phyloP scores from a whole-genome alignment of 2,113 vertebrate genomes.

The Cygnus atratus region DNA sequence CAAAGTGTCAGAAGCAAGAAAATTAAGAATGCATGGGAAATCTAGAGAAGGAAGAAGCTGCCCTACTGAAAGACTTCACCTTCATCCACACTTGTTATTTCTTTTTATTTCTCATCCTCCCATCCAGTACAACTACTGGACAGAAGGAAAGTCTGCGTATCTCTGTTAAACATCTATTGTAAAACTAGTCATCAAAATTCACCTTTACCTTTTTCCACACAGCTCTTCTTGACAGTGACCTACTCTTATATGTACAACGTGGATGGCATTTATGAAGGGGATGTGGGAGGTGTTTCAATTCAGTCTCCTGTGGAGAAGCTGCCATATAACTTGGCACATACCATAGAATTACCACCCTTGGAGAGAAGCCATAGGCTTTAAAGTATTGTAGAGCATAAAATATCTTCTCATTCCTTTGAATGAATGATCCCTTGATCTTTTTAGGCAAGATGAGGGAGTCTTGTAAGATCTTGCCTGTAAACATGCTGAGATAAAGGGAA shows the following conservation, averaged over 20 bases:
- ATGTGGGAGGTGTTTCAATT: background rate
- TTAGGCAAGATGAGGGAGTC: background rate
- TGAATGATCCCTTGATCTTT: conserved; percentile 48
- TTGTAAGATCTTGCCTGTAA: conserved; percentile 27
- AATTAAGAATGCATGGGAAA: background rate
- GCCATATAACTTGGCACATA: background rate
- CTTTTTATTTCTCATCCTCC: background rate
- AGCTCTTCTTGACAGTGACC: background rate
- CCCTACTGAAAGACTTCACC: background rate
- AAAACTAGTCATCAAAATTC: background rate
- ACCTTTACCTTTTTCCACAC: background rate
- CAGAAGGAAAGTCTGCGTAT: background rate
- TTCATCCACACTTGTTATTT: background rate
- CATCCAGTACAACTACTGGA: background rate
- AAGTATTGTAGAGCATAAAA: conserved; percentile 14
- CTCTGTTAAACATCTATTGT: background rate
- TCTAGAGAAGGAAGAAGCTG: background rate
- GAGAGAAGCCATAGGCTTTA: conserved; percentile 36
- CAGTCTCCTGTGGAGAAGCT: background rate
- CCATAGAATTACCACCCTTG: conserved; percentile 23
- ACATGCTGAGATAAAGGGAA: conserved; percentile 16
- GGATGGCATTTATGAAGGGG: background rate
- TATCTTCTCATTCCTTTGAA: conserved; percentile 28
- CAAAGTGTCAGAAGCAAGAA: background rate
- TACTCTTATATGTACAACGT: background rate